Conservation (phyloP, 2,888 invertebrate genomes). For the Drosophila vallismaia region DNA sequence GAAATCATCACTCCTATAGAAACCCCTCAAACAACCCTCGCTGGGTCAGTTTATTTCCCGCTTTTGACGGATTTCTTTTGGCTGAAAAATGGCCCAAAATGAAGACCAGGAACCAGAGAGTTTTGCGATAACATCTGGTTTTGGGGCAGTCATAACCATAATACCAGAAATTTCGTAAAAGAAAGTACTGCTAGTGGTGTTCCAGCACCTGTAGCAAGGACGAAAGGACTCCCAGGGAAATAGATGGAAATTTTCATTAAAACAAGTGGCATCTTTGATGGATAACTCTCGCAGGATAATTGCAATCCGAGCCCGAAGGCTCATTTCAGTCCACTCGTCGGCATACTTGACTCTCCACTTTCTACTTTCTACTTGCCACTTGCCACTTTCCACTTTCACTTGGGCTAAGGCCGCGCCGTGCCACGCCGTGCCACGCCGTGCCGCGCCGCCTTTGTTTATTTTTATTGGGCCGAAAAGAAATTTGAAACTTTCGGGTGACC, state of each 20-base stretch:
- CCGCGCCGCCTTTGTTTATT: slow-evolving; percentile 26
- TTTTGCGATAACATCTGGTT: slow-evolving; percentile 12
- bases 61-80: slow-evolving; percentile 7
- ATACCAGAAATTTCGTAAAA: slow-evolving; percentile 13
- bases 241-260: slow-evolving; percentile 58
- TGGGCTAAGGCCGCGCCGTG: neutral
- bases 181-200: slow-evolving; percentile 3
- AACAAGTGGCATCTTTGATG: slow-evolving; percentile 49
- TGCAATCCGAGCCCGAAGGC: slow-evolving; percentile 58
- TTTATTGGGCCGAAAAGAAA: slow-evolving; percentile 57
- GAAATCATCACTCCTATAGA: neutral
- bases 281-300: slow-evolving; percentile 67
- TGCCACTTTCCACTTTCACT: neutral
- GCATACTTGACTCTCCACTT: slow-evolving; percentile 11
- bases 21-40: neutral
- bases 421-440: too few relatives aligned
- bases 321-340: slow-evolving; percentile 1
- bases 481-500: slow-evolving; percentile 59
- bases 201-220: slow-evolving; percentile 4
- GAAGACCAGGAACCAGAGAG: neutral
- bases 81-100: neutral
- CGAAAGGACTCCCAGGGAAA: slow-evolving; percentile 21
- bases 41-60: neutral
- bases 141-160: slow-evolving; percentile 9
- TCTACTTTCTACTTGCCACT: slow-evolving; percentile 8